phyloP scores from a whole-genome alignment of 2,113 vertebrate species.

The Channa maculata region DNA sequence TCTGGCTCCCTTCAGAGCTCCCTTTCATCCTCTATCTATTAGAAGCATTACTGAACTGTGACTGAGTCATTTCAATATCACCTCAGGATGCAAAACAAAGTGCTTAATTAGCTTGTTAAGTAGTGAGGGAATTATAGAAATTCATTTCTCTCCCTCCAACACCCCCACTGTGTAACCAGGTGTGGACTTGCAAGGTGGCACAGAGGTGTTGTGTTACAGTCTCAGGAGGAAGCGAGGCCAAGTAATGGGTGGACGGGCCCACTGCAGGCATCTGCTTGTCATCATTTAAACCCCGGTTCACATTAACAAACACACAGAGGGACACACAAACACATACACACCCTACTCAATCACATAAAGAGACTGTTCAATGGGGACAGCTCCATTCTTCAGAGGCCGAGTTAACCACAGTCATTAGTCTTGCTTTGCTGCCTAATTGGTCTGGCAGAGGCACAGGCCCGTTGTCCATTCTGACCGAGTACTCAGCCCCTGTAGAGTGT shows the following conservation, averaged over 20 bases:
- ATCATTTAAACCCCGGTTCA: constrained; percentile 64
- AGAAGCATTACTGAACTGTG: constrained; percentile 81
- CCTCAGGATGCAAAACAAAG: constrained; percentile 75
- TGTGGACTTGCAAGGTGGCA: constrained; percentile 49
- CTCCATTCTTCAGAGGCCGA: constrained; percentile 77
- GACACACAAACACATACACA: constrained; percentile 38
- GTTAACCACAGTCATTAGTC: constrained; percentile 79
- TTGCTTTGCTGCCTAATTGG: constrained; percentile 82
- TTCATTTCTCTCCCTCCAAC: constrained; percentile 49
- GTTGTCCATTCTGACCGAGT: constrained; percentile 71
- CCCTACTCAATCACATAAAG: constrained; percentile 70
- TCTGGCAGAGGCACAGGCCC: constrained; percentile 64
- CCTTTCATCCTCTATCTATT: constrained; percentile 71
- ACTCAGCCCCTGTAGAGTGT: constrained; percentile 29
- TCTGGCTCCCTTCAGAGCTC: constrained; percentile 41
- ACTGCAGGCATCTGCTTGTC: constrained; percentile 71
- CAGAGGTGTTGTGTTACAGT: constrained; percentile 53
- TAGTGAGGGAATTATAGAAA: constrained; percentile 70
- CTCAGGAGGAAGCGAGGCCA: constrained; percentile 47
- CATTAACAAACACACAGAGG: constrained; percentile 52
- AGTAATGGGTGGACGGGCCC: constrained; percentile 48
- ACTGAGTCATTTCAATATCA: constrained; percentile 81
- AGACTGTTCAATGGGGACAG: constrained; percentile 68
- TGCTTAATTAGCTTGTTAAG: constrained; percentile 84
- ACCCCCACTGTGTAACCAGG: constrained; percentile 50